Evolutionary conservation across 2,888 invertebrate genomes (phyloP), one percentile per base, ranked within the genome.

Genomic region (Anaspis maculata): DNA sequence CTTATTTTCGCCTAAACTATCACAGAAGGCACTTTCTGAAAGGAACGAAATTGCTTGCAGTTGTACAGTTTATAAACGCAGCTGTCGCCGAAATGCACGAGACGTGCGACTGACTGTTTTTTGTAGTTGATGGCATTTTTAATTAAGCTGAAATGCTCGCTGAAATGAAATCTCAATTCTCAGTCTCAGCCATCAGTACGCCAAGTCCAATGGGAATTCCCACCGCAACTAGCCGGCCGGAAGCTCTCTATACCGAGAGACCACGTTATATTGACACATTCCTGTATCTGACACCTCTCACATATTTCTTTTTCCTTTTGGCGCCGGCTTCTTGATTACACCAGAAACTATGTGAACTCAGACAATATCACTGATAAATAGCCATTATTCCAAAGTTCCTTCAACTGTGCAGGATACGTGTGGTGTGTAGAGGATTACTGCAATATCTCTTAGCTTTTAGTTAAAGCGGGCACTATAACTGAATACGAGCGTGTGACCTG

Each of bases 401-500:
- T 32, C 29, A 37, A 37, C 37, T 37, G 27, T n/a, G n/a, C 37
- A 32, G 29, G 21, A 31, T 34, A 34, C n/a, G n/a, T n/a, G n/a
- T n/a, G n/a, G n/a, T n/a, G n/a, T n/a, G n/a, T n/a, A n/a, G n/a
- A n/a, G n/a, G n/a, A n/a, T n/a, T n/a, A n/a, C n/a, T n/a, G n/a
- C n/a, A n/a, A n/a, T n/a, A n/a, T n/a, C n/a, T n/a, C n/a, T n/a
- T n/a, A n/a, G n/a, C n/a, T n/a, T n/a, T n/a, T n/a, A n/a, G n/a
- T n/a, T n/a, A n/a, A n/a, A n/a, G n/a, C n/a, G n/a, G n/a, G 5
- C 2, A 19, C 19, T 14, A 16, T 10, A 25, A 25, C 27, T 32
- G 36, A 38, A 39, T 36, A 32, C 28, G 37, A 39, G 31, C 46
- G 46, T 46, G 49, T 45, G 49, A 49, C 46, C 49, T 42, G 45